These are phyloP conservation scores for Eclectus roratus DNA, from an alignment of 2,113 vertebrate genomes.

Conservation along the genomic window DNA sequence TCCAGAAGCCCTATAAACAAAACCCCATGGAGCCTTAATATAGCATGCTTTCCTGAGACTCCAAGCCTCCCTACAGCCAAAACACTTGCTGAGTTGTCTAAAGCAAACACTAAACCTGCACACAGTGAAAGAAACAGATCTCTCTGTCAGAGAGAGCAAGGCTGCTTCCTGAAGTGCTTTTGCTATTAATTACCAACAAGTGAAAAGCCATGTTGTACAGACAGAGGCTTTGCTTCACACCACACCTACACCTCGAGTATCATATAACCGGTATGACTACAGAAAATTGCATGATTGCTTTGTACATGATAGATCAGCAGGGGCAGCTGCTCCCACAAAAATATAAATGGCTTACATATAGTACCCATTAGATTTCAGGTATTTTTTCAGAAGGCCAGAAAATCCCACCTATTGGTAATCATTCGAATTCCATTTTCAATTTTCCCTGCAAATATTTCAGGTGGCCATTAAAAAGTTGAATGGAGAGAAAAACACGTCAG, in stretches of 20 bases:
- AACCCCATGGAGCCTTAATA: background rate
- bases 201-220: background rate
- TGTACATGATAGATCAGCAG: background rate
- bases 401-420: background rate
- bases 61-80: background rate
- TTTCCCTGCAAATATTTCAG: background rate
- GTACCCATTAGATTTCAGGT: background rate
- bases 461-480: background rate
- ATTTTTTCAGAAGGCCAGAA: background rate
- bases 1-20: background rate
- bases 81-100: background rate
- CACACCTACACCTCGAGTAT: background rate
- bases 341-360: background rate
- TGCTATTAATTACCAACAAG: background rate
- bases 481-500: background rate
- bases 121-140: background rate
- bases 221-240: background rate
- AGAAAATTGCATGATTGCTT: background rate
- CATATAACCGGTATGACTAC: background rate
- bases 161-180: background rate
- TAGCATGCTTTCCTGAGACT: background rate
- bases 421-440: background rate
- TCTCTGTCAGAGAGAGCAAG: background rate
- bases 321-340: background rate
- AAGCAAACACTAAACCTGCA: background rate